Conservation (phyloP, 2,888 invertebrate genomes). For the Orchesella flavescens region DNA sequence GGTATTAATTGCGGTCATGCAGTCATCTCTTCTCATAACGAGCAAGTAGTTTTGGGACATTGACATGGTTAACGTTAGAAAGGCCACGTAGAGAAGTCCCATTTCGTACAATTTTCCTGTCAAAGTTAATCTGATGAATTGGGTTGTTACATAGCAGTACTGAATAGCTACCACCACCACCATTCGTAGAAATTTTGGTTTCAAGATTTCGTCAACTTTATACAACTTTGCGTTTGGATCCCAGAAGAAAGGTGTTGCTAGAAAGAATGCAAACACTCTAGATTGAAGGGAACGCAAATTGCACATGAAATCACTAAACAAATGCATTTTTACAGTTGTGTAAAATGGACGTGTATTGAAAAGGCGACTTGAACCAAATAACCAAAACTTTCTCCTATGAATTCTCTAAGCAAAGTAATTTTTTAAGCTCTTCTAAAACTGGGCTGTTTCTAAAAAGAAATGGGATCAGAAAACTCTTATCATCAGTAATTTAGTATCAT, state of each 20-base stretch:
- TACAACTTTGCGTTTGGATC: not conserved
- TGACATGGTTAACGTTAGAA: not conserved
- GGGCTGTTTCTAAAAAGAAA: too few species aligned
- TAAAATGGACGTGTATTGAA: too few species aligned
- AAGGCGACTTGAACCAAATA: too few species aligned
- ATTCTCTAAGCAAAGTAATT: too few species aligned
- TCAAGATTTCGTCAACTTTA: not conserved
- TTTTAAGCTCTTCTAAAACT: too few species aligned
- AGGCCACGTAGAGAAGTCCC: not conserved
- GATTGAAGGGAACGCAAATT: conserved; percentile 5
- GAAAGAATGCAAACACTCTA: not conserved
- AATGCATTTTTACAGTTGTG: conserved; percentile 22
- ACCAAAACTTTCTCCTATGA: too few species aligned
- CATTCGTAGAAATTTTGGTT: not conserved
- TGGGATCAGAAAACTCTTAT: too few species aligned
- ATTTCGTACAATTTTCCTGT: not conserved
- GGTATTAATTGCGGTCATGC: not conserved
- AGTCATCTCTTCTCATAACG: not conserved
- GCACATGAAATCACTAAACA: conserved; percentile 37
- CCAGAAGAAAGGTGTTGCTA: conserved; percentile 11
- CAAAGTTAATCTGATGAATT: not conserved
- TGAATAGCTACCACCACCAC: not conserved
- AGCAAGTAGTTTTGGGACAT: not conserved
- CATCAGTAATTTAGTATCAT: too few species aligned
- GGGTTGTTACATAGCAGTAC: not conserved